These are phyloP conservation scores for Melangyna quadrimaculata DNA, from an alignment of 2,888 invertebrate genomes.

Conservation along the genomic window DNA sequence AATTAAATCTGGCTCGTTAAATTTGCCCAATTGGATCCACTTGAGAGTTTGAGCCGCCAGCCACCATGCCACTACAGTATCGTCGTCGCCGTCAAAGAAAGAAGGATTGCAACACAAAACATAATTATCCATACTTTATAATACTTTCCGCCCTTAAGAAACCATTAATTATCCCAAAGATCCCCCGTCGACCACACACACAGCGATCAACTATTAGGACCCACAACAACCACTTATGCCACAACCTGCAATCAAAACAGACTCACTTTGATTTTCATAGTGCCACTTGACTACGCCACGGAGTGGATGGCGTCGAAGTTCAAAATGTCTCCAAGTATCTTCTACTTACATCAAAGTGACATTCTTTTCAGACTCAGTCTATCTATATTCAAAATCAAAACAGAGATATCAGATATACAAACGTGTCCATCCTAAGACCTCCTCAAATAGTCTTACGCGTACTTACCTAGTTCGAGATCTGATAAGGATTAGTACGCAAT, in stretches of 20 bases:
- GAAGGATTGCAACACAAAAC: conserved; percentile 49
- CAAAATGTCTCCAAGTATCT: conserved; percentile 9
- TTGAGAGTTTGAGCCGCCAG: conserved; percentile 26
- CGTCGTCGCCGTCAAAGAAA: conserved; percentile 11
- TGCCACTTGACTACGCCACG: conserved; percentile 73
- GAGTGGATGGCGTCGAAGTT: conserved; percentile 72
- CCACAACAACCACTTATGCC: conserved; percentile 68
- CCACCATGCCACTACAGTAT: background rate
- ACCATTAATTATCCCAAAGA: conserved; percentile 63
- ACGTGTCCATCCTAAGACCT: conserved; percentile 52
- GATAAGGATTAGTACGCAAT: conserved; percentile 65
- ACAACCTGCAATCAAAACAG: conserved; percentile 73
- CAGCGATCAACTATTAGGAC: conserved; percentile 55
- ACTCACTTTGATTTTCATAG: conserved; percentile 71
- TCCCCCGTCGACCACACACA: conserved; percentile 59
- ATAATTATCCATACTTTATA: conserved; percentile 65
- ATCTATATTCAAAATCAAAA: conserved; percentile 1
- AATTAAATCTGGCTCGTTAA: conserved; percentile 28
- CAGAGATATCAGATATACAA: conserved; percentile 2
- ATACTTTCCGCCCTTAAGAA: conserved; percentile 63
- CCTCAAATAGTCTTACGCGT: conserved; percentile 17
- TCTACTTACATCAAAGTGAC: conserved; percentile 10
- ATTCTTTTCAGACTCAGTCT: conserved; percentile 13
- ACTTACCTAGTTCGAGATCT: conserved; percentile 52
- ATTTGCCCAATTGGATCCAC: conserved; percentile 22